Percentiles rank a stretch among this genome's conserved stretches.
Conservation (phyloP, 1,140 invertebrate genomes). For the Yoshiicerus persimilis region DNA sequence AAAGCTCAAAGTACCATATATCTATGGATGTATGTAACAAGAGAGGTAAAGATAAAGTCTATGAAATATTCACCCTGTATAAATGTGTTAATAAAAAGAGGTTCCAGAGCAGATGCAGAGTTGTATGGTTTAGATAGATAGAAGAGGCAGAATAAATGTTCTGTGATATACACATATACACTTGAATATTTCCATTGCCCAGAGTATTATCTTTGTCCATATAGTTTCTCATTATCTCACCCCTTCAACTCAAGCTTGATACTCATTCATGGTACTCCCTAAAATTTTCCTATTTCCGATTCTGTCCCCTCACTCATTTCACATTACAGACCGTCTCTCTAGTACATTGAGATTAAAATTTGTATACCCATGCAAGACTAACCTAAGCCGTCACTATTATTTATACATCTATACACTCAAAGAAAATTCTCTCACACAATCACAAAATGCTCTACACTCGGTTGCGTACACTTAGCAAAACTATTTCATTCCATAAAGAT, state of each 20-base stretch:
- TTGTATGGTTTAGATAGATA: background rate
- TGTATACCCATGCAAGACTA: background rate
- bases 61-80: background rate
- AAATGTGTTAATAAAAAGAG: background rate
- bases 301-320: background rate
- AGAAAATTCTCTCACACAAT: background rate
- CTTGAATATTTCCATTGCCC: background rate
- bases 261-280: background rate
- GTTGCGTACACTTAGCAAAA: background rate
- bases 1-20: background rate
- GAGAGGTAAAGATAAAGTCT: background rate
- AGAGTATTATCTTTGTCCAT: background rate
- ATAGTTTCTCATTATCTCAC: slow-evolving; percentile 30
- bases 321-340: background rate
- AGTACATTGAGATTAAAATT: background rate
- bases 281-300: background rate
- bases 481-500: background rate
- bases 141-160: background rate
- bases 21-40: background rate
- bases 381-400: background rate
- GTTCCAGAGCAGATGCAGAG: background rate
- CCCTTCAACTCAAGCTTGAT: slow-evolving; percentile 7
- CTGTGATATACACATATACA: background rate
- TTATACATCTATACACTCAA: background rate
- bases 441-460: background rate